Evolutionary conservation across 2,888 invertebrate species (phyloP).

Genomic region (Calephelis perditalis): DNA sequence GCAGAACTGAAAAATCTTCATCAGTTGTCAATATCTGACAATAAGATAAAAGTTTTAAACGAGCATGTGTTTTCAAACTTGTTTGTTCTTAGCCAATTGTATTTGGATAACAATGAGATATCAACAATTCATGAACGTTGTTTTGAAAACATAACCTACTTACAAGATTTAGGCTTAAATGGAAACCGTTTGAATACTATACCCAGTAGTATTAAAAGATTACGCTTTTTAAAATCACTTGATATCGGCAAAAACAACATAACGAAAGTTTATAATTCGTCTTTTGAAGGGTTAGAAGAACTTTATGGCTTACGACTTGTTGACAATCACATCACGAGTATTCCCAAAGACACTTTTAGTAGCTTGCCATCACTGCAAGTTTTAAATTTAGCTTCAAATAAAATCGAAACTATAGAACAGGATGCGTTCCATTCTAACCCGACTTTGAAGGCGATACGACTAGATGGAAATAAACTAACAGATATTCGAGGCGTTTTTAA

Average conservation of each 20-base stretch:
- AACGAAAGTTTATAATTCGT: conserved; percentile 82
- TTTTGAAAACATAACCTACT: conserved; percentile 86
- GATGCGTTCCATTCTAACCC: conserved; percentile 86
- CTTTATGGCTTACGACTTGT: conserved; percentile 87
- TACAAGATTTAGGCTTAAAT: conserved; percentile 87
- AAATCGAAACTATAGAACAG: conserved; percentile 85
- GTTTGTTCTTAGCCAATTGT: conserved; percentile 84
- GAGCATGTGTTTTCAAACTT: conserved; percentile 84
- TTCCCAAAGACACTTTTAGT: conserved; percentile 85
- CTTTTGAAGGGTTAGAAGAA: conserved; percentile 85
- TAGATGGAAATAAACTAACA: conserved; percentile 87
- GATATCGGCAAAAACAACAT: conserved; percentile 90
- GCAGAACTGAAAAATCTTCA: conserved; percentile 85
- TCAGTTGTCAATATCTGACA: conserved; percentile 84
- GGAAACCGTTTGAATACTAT: conserved; percentile 82
- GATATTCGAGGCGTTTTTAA: conserved; percentile 88
- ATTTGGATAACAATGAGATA: conserved; percentile 85
- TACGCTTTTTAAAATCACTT: conserved; percentile 84
- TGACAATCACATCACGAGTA: conserved; percentile 86
- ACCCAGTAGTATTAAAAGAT: conserved; percentile 82
- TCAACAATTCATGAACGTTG: conserved; percentile 81
- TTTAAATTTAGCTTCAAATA: conserved; percentile 88
- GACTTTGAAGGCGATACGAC: conserved; percentile 84
- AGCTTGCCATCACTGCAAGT: conserved; percentile 85
- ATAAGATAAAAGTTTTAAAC: conserved; percentile 82